Base-by-base conservation (phyloP, 2,113 vertebrate genomes). In the Serinus canaria region DNA sequence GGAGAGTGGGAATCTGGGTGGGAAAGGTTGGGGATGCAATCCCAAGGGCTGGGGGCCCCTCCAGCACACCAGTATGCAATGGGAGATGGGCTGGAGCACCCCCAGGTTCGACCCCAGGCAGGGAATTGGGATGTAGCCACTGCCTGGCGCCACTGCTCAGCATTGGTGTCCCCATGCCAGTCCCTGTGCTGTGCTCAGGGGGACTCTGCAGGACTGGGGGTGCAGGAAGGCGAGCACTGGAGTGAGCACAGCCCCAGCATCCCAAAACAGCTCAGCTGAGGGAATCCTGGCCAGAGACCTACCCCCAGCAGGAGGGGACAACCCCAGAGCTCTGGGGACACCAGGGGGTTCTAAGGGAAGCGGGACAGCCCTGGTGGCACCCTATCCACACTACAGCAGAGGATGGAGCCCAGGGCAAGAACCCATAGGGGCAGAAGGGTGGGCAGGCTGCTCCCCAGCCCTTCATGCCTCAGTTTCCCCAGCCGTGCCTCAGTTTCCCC, bases 311-410 rank as follows among this genome's bases (percentile, higher is more conserved):
- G 37, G 13, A 70, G 60, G 37, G 46, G 72, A 69, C 58, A 83
- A 7, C 22, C 59, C 64, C 47, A 33, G 31, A 46, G 60, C 60
- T 15, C 22, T 9, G 68, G 63, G 80, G 72, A 56, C 25, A 78
- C 39, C 13, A 5, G 3, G 15, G 17, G n/a, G 16, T 2, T 7
- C 12, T 0, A 0, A 35, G n/a, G 39, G 24, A 24, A 12, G 30
- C 0, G 0, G 33, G 7, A 24, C 28, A 47, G 43, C 17, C 27
- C 46, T 9, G 1, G 27, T 3, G 17, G 27, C 41, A 19, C 50
- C n/a, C 4, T 13, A 18, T 3, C 30, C 28, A 0, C 3, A 8
- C 25, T 7, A 1, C 8, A 43, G 68, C 9, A 30, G 35, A 50
- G 52, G 87, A 63, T 17, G 56, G 39, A 41, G 22, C 49, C 39